phyloP scores from a whole-genome alignment of 1,140 invertebrate species.

The Drosophila kurseongensis region DNA sequence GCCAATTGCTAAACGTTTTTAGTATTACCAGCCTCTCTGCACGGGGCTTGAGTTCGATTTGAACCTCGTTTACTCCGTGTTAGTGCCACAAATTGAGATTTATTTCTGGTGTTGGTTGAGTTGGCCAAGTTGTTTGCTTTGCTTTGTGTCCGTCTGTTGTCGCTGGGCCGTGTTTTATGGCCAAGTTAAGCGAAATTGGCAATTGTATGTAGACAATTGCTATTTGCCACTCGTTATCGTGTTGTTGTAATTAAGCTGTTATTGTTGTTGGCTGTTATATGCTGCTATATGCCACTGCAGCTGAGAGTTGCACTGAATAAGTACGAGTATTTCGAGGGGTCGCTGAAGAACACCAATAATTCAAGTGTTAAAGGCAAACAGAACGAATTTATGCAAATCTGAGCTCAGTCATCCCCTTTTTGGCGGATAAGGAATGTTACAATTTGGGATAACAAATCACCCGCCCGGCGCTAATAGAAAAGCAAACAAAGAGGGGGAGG shows the following conservation, averaged over 20 bases:
- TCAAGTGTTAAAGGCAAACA: conserved; percentile 75
- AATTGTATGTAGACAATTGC: conserved; percentile 74
- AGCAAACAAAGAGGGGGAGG: conserved; percentile 48
- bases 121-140: conserved; percentile 49
- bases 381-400: conserved; percentile 73
- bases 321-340: conserved; percentile 6
- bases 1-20: conserved; percentile 68
- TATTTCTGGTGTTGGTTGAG: conserved; percentile 54
- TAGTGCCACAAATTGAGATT: conserved; percentile 74
- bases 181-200: conserved; percentile 73
- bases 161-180: conserved; percentile 57
- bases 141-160: conserved; percentile 13
- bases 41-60: conserved; percentile 18
- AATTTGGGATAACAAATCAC: conserved; percentile 57
- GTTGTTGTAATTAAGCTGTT: conserved; percentile 77
- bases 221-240: conserved; percentile 62
- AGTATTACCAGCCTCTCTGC: conserved; percentile 25
- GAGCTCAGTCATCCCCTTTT: conserved; percentile 44
- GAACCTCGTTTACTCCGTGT: conserved; percentile 50
- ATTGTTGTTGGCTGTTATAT: conserved; percentile 50
- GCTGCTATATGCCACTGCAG: conserved; percentile 27
- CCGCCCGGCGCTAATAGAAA: conserved; percentile 60
- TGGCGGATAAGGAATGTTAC: conserved; percentile 42
- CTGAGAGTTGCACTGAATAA: conserved; percentile 29
- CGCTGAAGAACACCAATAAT: conserved; percentile 56